phyloP scores from a whole-genome alignment of 2,888 invertebrate genomes.

The Buathra laborator region DNA sequence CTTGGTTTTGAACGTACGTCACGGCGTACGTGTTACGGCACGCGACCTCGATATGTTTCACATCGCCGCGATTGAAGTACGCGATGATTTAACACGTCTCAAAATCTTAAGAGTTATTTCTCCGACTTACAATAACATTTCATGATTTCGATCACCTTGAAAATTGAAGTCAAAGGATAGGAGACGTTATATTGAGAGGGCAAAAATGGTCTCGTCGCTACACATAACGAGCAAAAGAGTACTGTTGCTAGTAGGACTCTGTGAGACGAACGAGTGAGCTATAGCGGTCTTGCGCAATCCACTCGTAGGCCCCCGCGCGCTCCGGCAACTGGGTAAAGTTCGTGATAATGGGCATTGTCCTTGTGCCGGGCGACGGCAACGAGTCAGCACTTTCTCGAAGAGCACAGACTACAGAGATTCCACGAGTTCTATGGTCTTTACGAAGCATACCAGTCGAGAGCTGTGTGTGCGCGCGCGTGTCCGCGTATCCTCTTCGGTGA shows the following conservation, averaged over 20 bases:
- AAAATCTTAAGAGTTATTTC: slow-evolving; percentile 2
- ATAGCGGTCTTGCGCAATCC: slow-evolving; percentile 50
- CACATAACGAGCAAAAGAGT: neutral
- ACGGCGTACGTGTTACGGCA: slow-evolving; percentile 1
- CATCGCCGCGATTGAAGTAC: neutral
- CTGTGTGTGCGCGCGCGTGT: slow-evolving; percentile 1
- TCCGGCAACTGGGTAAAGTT: slow-evolving; percentile 63
- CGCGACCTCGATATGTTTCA: slow-evolving; percentile 15
- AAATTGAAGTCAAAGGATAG: neutral
- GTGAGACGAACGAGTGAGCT: slow-evolving; percentile 27
- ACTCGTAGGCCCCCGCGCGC: slow-evolving; percentile 37
- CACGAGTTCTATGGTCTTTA: slow-evolving; percentile 4
- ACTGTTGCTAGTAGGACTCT: neutral
- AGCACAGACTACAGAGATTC: slow-evolving; percentile 9
- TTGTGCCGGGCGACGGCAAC: slow-evolving; percentile 51
- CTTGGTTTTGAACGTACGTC: neutral
- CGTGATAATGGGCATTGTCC: slow-evolving; percentile 70
- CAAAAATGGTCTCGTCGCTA: neutral
- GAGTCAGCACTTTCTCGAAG: slow-evolving; percentile 67
- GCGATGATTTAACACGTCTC: neutral
- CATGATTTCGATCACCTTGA: slow-evolving; percentile 35
- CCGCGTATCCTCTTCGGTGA: slow-evolving; percentile 43
- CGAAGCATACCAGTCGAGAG: slow-evolving; percentile 1
- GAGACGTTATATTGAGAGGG: slow-evolving; percentile 36
- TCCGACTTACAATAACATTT: neutral